Evolutionary conservation across 2,797 vertebrate species (phyloP), one percentile per base, ranked within the genome.

Genomic region (Oryzias dopingdopingensis): DNA sequence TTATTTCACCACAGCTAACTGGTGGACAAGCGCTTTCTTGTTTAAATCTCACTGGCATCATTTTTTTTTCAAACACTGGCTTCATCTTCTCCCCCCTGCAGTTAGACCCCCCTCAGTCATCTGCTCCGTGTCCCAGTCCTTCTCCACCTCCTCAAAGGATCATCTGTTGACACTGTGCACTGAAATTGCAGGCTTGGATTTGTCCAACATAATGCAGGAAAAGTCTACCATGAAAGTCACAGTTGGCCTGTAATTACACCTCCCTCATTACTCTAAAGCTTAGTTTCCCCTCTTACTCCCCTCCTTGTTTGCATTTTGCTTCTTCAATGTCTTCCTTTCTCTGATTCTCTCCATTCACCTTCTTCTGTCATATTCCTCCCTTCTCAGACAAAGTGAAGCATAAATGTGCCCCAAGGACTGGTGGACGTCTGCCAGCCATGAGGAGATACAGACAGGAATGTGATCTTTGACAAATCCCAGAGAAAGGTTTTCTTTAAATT

Each of bases 371-470:
- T 58, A 53, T 54, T 77, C 76, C 66, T 53, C 57, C 55, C 74
- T 58, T 49, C 40, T 69, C 64, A 59, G 60, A 73, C 55, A 59
- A 55, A 55, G 56, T 53, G 55, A 44, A 60, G 59, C 59, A 63
- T 87, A 86, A 89, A 90, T 90, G 83, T 82, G 71, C 73, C 70
- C 64, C 16, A 58, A 67, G 80, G 80, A 83, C 79, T 82, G 74
- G 86, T 81, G 86, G 85, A 88, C 64, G 79, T 85, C 75, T 85
- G 86, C 84, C 85, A 90, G 72, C 55, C 65, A 71, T 72, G 71
- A 84, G 65, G 75, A 74, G 76, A 77, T 79, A 69, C 65, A 86
- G 75, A 47, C 74, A 76, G 70, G 66, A 88, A 86, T 85, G 70
- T 63, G 72, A 84, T 67, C 44, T 50, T 55, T 65, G 73, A 77